Base-by-base conservation (phyloP, 2,888 invertebrate species). In the Leucophenga maculata region DNA sequence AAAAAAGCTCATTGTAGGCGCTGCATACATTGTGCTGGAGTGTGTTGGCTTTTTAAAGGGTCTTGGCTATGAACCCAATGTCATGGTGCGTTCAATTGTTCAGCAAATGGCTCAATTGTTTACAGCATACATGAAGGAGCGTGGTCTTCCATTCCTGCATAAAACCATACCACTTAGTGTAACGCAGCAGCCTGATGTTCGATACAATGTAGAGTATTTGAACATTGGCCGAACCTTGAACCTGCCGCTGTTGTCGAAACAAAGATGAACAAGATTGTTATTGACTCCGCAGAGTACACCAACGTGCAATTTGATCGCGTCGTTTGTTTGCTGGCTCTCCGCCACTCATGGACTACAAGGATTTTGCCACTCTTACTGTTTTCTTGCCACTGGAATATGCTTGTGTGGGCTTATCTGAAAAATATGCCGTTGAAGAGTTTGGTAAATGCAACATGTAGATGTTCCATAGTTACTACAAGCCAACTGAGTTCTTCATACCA, bases 371-470 rank as follows among this genome's bases (percentile, higher is more conserved):
- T n/a, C n/a, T n/a, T 16, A 98, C 98, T 0, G 93, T 99, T 1
- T 99, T 99, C 89, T 97, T 97, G 52, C 98, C 99, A 44, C 88
- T 98, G 31, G 99, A 99, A 90, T 99, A 99, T 87, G 97, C 96
- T n/a, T 93, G 94, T 85, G 96, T 97, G 14, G 98, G 98, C 0
- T 89, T 97, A 65, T 94, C 97, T 82, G 98, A 99, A 90, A 98
- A 98, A 87, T 90, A 89, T 31, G 97, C 98, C 0, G 87, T 91
- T 13, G 87, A 88, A 64, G 84, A 90, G 74, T 90, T 91, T 86
- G 97, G 97, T 14, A 93, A 92, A 65, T 95, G 96, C 20, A 92
- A 93, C 77, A 87, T 98, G 67, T 97, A 98, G 89, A 90, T 98
- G 22, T 99, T 97, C 89, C 98, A 99, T 89, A 95, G 95, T 62